phyloP scores from a whole-genome alignment of 2,888 invertebrate species.

The Drosophila neonasuta region DNA sequence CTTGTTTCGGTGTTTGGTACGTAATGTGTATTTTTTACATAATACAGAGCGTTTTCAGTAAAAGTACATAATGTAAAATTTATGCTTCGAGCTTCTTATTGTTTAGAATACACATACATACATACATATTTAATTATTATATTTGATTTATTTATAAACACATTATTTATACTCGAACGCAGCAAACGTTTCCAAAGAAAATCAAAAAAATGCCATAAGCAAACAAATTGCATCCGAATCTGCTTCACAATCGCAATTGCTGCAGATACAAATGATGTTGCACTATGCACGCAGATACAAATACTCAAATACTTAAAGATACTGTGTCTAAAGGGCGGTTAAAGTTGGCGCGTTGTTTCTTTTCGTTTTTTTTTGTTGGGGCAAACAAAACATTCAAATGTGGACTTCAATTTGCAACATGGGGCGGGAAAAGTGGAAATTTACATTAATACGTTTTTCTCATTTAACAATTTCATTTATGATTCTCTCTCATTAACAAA shows the following conservation, averaged over 20 bases:
- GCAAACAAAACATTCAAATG: conserved; percentile 23
- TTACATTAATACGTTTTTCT: conserved; percentile 56
- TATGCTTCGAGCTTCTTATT: conserved; percentile 72
- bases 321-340: conserved; percentile 65
- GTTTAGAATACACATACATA: conserved; percentile 71
- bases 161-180: conserved; percentile 58
- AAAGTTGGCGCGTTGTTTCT: conserved; percentile 42
- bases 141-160: conserved; percentile 63
- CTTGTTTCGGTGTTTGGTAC: conserved; percentile 43
- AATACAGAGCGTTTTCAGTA: conserved; percentile 68
- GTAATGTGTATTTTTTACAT: conserved; percentile 72
- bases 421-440: conserved; percentile 45
- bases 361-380: background rate
- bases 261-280: conserved; percentile 47
- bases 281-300: conserved; percentile 56
- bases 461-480: conserved; percentile 49
- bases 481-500: conserved; percentile 59
- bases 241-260: conserved; percentile 8
- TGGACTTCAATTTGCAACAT: conserved; percentile 64
- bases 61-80: conserved; percentile 59
- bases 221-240: conserved; percentile 25
- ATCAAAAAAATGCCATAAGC: conserved; percentile 35
- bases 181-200: conserved; percentile 37
- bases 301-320: conserved; percentile 64
- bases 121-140: conserved; percentile 45